Evolutionary conservation across 1,140 invertebrate species (phyloP).

Genomic region (Drosophila ficusphila): DNA sequence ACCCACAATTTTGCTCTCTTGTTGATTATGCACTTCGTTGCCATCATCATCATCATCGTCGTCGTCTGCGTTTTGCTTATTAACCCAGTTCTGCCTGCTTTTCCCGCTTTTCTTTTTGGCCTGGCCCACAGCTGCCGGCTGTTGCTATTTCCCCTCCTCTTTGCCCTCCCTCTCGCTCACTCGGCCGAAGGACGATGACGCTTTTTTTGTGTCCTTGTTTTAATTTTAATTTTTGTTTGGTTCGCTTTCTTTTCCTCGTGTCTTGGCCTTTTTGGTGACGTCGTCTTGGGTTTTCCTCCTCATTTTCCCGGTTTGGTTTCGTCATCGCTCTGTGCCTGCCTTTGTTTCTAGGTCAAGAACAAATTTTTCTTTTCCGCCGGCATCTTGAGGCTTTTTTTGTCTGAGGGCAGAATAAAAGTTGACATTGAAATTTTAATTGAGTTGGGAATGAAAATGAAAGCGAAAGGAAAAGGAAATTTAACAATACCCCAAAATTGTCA

Average conservation of each 20-base stretch:
- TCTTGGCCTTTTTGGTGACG: conserved; percentile 67
- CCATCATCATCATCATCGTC: conserved; percentile 57
- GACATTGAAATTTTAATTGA: conserved; percentile 61
- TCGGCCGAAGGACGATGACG: conserved; percentile 26
- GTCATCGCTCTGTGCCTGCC: conserved; percentile 67
- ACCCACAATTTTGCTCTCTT: conserved; percentile 60
- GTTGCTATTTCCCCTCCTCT: conserved; percentile 15
- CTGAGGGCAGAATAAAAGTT: conserved; percentile 16
- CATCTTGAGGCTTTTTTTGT: conserved; percentile 20
- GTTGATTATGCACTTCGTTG: conserved; percentile 76
- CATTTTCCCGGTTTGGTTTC: conserved; percentile 51
- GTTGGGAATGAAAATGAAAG: conserved; percentile 1
- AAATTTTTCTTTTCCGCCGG: conserved; percentile 54
- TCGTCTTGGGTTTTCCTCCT: conserved; percentile 33
- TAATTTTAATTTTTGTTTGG: conserved; percentile 83
- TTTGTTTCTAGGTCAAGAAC: conserved; percentile 84
- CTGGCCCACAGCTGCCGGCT: conserved; percentile 66
- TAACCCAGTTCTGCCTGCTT: conserved; percentile 68
- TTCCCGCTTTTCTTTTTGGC: conserved; percentile 19
- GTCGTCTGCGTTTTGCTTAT: conserved; percentile 72
- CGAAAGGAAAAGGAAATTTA: background rate
- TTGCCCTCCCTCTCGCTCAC: background rate
- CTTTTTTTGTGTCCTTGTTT: conserved; percentile 76
- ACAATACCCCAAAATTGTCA: no score
- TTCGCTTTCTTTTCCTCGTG: conserved; percentile 64